Evolutionary conservation across 2,113 vertebrate genomes (phyloP).

Genomic region (Puntigrus tetrazona): DNA sequence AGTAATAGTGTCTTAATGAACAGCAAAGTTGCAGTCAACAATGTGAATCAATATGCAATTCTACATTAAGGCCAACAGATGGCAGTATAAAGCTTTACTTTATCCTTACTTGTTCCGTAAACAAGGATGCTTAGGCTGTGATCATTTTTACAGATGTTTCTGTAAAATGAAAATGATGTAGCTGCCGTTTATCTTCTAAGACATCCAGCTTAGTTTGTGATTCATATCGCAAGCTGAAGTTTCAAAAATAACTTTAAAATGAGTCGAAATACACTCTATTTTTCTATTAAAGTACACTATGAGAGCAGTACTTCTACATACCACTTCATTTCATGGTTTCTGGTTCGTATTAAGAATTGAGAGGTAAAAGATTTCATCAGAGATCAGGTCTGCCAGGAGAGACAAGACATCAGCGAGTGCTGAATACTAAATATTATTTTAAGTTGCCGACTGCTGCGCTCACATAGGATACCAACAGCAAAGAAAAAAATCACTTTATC

Average conservation of each 20-base stretch:
- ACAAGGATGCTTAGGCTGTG: background rate
- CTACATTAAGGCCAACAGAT: constrained; percentile 17
- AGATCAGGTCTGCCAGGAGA: background rate
- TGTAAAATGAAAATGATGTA: background rate
- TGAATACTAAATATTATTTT: constrained; percentile 13
- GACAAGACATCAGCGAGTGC: background rate
- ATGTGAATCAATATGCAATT: background rate
- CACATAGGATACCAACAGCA: background rate
- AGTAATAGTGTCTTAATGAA: background rate
- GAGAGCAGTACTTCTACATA: background rate
- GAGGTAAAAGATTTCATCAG: constrained; percentile 4
- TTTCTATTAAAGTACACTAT: constrained; percentile 12
- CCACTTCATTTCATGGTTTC: constrained; percentile 17
- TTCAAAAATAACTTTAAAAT: background rate
- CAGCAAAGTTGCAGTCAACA: background rate
- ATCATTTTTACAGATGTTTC: background rate
- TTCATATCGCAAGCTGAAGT: background rate
- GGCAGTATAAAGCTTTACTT: background rate
- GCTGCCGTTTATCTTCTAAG: background rate
- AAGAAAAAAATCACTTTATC: background rate
- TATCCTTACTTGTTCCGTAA: background rate
- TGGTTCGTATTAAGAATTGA: background rate
- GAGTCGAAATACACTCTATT: background rate
- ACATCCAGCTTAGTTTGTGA: background rate
- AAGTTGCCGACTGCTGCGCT: background rate